These are phyloP conservation scores for Drosophila carrolli DNA, from an alignment of 1,140 invertebrate species.

Conservation along the genomic window DNA sequence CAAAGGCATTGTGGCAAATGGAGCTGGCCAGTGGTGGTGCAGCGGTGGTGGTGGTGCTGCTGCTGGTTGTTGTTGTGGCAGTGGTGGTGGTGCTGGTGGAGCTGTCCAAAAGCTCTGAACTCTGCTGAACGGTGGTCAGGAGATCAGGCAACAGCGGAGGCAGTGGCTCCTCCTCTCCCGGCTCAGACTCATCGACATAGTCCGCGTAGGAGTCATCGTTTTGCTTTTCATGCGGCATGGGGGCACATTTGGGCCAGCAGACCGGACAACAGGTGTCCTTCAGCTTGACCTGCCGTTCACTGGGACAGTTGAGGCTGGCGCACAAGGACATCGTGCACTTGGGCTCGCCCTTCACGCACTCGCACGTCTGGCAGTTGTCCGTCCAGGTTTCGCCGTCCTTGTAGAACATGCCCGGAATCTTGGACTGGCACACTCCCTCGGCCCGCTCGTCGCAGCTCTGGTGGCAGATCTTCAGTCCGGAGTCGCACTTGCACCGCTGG, in stretches of 20 bases:
- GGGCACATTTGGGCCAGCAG: slow-evolving; percentile 70
- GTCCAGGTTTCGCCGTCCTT: slow-evolving; percentile 71
- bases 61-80: slow-evolving; percentile 3
- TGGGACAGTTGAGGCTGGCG: slow-evolving; percentile 63
- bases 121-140: slow-evolving; percentile 4
- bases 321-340: slow-evolving; percentile 73
- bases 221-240: slow-evolving; percentile 62
- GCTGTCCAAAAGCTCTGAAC: slow-evolving; percentile 17
- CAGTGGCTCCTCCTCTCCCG: background rate
- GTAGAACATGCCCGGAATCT: slow-evolving; percentile 63
- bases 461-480: slow-evolving; percentile 64
- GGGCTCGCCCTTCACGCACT: slow-evolving; percentile 66
- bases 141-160: background rate
- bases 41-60: slow-evolving; percentile 3
- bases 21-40: slow-evolving; percentile 5
- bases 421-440: slow-evolving; percentile 65
- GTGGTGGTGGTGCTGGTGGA: slow-evolving; percentile 4
- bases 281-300: slow-evolving; percentile 64
- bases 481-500: slow-evolving; percentile 65
- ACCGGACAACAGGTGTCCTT: slow-evolving; percentile 75
- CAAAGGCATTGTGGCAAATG: slow-evolving; percentile 28
- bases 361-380: slow-evolving; percentile 72
- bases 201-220: slow-evolving; percentile 34
- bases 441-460: slow-evolving; percentile 67
- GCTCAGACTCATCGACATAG: slow-evolving; percentile 30